These are phyloP conservation scores for Strigops habroptila DNA, from an alignment of 2,113 vertebrate species.

Conservation along the genomic window DNA sequence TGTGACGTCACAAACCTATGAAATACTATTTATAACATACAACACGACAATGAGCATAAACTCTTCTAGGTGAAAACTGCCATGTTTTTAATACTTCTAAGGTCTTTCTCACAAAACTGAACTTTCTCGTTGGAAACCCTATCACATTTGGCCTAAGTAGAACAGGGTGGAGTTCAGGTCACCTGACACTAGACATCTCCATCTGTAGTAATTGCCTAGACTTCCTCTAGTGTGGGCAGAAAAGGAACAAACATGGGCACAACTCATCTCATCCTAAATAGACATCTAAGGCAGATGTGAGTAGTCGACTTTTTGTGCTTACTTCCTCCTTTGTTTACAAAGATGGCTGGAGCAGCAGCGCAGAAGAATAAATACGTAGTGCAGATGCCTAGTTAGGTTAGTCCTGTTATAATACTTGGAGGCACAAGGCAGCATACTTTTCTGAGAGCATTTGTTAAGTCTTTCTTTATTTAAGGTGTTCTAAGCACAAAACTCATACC, in stretches of 20 bases:
- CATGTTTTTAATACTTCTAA: not conserved
- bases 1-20: not conserved
- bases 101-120: not conserved
- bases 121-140: not conserved
- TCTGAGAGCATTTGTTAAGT: not conserved
- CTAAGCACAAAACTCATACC: not conserved
- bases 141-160: not conserved
- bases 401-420: not conserved
- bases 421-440: not conserved
- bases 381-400: not conserved
- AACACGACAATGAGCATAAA: not conserved
- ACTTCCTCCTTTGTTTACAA: not conserved
- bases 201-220: not conserved
- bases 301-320: not conserved
- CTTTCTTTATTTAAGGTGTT: not conserved
- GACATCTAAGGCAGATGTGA: not conserved
- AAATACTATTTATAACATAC: not conserved
- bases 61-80: not conserved
- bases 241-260: not conserved
- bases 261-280: not conserved
- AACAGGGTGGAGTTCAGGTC: not conserved
- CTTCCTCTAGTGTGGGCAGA: not conserved
- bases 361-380: not conserved
- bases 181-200: not conserved
- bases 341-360: fast-evolving